Evolutionary conservation across 2,888 invertebrate species (phyloP).

Genomic region (Scaptomyza caliginosa): DNA sequence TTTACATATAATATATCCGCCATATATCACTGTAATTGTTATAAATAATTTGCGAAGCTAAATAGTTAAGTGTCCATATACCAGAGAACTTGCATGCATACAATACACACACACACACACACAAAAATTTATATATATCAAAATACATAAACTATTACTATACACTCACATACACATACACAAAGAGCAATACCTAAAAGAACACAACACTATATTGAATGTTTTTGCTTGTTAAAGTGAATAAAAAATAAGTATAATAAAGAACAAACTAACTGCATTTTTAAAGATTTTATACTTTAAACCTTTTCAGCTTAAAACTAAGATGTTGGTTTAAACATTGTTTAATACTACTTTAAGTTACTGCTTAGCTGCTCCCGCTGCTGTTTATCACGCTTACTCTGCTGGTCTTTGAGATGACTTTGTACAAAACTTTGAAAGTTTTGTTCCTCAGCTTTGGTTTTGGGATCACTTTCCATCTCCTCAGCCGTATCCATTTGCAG

Average conservation of each 20-base stretch:
- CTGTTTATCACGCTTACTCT: constrained; percentile 64
- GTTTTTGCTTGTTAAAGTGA: constrained; percentile 80
- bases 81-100: constrained; percentile 31
- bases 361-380: constrained; percentile 8
- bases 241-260: constrained; percentile 67
- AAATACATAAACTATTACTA: constrained; percentile 1
- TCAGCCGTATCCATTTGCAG: constrained; percentile 5
- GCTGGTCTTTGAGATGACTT: constrained; percentile 65
- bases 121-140: constrained; percentile 21
- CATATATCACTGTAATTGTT: constrained; percentile 68
- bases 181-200: constrained; percentile 15
- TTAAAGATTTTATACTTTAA: not conserved
- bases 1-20: constrained; percentile 26
- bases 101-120: constrained; percentile 29
- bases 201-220: constrained; percentile 76
- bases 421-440: constrained; percentile 82
- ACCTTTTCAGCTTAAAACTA: constrained; percentile 10
- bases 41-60: constrained; percentile 73
- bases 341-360: constrained; percentile 18
- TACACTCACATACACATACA: constrained; percentile 30
- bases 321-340: not conserved
- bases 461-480: constrained; percentile 69
- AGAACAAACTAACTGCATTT: constrained; percentile 39
- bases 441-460: constrained; percentile 75
- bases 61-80: constrained; percentile 61